A percentile compares a stretch with the other conserved stretches of the same genome.
Evolutionary conservation across 1,140 invertebrate genomes (phyloP).

Genomic region (Mylabris phalerata): DNA sequence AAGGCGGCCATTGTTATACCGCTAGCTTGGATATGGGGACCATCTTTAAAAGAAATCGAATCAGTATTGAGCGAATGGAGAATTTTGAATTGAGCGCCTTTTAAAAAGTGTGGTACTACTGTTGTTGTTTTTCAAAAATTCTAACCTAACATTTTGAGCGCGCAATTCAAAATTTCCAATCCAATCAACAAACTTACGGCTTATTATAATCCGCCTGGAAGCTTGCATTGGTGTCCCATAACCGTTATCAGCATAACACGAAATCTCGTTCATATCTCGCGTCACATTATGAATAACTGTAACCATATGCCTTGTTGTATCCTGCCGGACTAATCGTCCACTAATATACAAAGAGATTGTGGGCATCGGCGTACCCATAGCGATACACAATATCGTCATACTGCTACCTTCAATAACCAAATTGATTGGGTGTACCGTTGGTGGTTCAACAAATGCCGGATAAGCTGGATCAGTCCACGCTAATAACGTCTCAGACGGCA

Average conservation of each 20-base stretch:
- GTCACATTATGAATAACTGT: conserved; percentile 74
- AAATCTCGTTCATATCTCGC: conserved; percentile 72
- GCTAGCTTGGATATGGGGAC: conserved; percentile 64
- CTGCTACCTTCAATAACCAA: conserved; percentile 72
- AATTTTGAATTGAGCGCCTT: not conserved
- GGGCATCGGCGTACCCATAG: conserved; percentile 71
- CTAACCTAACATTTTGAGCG: no score
- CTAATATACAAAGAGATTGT: conserved; percentile 73
- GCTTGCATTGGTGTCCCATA: conserved; percentile 78
- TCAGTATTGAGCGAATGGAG: not conserved
- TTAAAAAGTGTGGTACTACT: no score
- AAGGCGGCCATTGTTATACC: conserved; percentile 65
- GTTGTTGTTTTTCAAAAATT: no score
- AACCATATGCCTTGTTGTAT: conserved; percentile 72
- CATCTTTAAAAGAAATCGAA: conserved; percentile 46
- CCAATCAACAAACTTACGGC: conserved; percentile 54
- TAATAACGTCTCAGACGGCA: conserved; percentile 69
- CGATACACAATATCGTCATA: conserved; percentile 78
- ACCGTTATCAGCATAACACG: conserved; percentile 79
- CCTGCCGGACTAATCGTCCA: conserved; percentile 65
- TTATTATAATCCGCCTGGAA: conserved; percentile 65
- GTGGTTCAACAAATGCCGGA: conserved; percentile 76
- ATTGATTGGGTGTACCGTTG: conserved; percentile 73
- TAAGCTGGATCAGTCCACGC: conserved; percentile 82
- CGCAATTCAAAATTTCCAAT: no score